phyloP scores from a whole-genome alignment of 1,140 invertebrate genomes.

The Periplaneta americana region DNA sequence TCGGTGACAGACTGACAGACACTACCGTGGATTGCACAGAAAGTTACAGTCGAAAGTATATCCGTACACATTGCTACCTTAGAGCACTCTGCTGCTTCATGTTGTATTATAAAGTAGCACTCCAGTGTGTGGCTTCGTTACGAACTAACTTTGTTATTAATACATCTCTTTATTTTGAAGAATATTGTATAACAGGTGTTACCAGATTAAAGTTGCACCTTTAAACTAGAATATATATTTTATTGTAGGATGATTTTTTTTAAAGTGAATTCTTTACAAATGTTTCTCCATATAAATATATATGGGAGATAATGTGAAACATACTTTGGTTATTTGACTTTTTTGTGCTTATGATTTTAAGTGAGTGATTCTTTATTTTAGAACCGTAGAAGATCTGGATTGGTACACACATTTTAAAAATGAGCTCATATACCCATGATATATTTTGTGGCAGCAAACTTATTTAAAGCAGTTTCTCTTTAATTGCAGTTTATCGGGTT shows the following conservation, averaged over 20 bases:
- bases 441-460: not conserved
- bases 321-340: not conserved
- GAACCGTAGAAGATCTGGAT: not conserved
- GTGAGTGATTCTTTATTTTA: not conserved
- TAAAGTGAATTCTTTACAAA: constrained; percentile 14
- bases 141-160: not conserved
- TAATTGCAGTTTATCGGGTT: not conserved
- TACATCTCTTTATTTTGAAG: not conserved
- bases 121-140: not conserved
- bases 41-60: not conserved
- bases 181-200: no score
- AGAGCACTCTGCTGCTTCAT: not conserved
- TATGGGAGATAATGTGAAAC: not conserved
- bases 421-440: not conserved
- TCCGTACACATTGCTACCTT: not conserved
- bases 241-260: not conserved
- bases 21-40: no score
- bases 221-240: not conserved
- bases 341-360: not conserved
- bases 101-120: not conserved
- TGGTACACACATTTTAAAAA: not conserved
- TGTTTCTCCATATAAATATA: constrained; percentile 48
- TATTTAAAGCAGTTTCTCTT: not conserved
- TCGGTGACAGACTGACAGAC: not conserved
- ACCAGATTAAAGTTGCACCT: no score